phyloP scores from a whole-genome alignment of 2,113 vertebrate species.

The Lophura nycthemera region DNA sequence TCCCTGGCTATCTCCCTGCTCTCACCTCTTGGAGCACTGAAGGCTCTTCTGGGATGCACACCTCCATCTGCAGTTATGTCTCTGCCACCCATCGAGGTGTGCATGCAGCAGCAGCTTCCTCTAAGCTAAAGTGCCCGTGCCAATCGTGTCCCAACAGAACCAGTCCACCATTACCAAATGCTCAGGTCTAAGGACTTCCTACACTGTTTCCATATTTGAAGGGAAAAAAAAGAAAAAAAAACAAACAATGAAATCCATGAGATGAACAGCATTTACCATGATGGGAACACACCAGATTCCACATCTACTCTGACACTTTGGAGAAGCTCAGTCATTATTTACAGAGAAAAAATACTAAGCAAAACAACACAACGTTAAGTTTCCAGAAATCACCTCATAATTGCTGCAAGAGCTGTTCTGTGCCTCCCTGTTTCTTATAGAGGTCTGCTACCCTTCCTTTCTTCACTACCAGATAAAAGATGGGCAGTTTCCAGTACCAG shows the following conservation, averaged over 20 bases:
- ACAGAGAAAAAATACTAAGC: neutral
- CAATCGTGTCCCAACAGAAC: neutral
- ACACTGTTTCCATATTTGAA: neutral
- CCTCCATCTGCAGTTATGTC: neutral
- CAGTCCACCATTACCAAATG: neutral
- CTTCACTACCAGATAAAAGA: neutral
- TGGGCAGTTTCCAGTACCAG: neutral
- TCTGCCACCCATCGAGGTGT: fast-evolving
- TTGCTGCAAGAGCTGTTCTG: neutral
- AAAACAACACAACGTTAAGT: neutral
- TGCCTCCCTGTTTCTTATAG: neutral
- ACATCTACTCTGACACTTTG: neutral
- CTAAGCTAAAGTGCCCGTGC: neutral
- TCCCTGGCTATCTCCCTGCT: neutral
- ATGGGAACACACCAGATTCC: neutral
- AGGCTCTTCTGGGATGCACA: neutral
- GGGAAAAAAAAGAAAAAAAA: neutral
- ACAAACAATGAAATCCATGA: fast-evolving
- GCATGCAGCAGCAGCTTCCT: neutral
- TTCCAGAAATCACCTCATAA: neutral
- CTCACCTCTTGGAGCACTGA: fast-evolving
- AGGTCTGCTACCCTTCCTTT: neutral
- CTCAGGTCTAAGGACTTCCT: neutral
- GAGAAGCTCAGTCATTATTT: neutral
- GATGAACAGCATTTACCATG: neutral